Base-by-base conservation (phyloP, 1,140 invertebrate genomes). In the Penaeus vannamei region DNA sequence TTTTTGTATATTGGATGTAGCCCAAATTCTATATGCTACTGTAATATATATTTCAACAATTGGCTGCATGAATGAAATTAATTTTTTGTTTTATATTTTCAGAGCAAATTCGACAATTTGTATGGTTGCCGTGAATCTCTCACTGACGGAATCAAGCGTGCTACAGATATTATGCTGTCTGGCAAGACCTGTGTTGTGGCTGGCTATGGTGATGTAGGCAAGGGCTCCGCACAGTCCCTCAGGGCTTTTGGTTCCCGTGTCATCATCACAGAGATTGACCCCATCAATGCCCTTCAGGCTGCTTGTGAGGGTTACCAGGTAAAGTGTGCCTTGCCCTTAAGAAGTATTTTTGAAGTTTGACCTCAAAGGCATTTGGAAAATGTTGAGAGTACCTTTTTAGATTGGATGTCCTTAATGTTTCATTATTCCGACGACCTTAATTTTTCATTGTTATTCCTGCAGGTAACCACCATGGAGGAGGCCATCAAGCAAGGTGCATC, bases 51-150 rank as follows among this genome's bases (percentile, higher is more conserved):
- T 53, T 53, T 53, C 2, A 53, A 1, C 10, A 14, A 42, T 42
- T 42, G 8, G 36, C 4, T 42, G 4, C 8, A 42, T 42, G 36
- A 0, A 53, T 53, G 53, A 53, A 53, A 53, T 53, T 53, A 53
- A 53, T 14, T 14, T 53, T 10, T n/a, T 53, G 61, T n/a, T 69
- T 87, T 20, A 82, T 72, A 62, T 90, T 94, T 93, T 60, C 90
- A 97, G 97, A 99, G 98, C 93, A 99, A 99, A 94, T 99, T 99
- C 94, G 99, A 99, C 93, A 99, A 99, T 93, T 93, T 99, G 46
- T 99, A 99, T 94, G 99, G 99, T 90, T 99, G 98, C 92, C 95
- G 99, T 85, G 99, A 99, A 93, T 99, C 98, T 3, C 94, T 99
- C 17, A 96, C 98, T 90, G 99, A 99, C 95, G 99, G 99, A 86